phyloP scores from a whole-genome alignment of 2,888 invertebrate genomes.

The Malacosoma neustria region DNA sequence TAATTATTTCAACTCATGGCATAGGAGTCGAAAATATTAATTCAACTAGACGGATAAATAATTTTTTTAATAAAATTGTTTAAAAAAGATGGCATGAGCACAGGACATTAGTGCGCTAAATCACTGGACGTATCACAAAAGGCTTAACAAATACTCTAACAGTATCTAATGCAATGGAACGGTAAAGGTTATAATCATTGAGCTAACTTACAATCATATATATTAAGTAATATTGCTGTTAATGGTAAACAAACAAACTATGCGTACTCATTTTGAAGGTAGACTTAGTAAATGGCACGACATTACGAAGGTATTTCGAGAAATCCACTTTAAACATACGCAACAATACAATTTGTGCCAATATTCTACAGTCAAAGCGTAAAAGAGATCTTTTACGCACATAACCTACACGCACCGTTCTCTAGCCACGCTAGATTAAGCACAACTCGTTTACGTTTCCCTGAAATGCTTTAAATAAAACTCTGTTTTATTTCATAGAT shows the following conservation, averaged over 20 bases:
- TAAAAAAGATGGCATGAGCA: slow-evolving; percentile 23
- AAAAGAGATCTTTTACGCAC: slow-evolving; percentile 43
- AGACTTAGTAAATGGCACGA: slow-evolving; percentile 65
- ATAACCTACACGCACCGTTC: slow-evolving; percentile 43
- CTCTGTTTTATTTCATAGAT: slow-evolving; percentile 68
- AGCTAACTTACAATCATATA: slow-evolving; percentile 71
- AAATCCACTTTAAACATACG: no score
- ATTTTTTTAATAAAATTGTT: not conserved
- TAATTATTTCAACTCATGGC: slow-evolving; percentile 29
- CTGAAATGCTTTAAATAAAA: slow-evolving; percentile 72
- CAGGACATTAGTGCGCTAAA: slow-evolving; percentile 17
- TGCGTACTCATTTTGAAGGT: slow-evolving; percentile 46
- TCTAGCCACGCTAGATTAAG: slow-evolving; percentile 68
- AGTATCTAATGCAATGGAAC: slow-evolving; percentile 70
- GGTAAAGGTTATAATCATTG: slow-evolving; percentile 69
- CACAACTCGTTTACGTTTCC: slow-evolving; percentile 61
- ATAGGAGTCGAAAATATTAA: no score
- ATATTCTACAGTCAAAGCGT: slow-evolving; percentile 26
- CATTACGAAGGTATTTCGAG: slow-evolving; percentile 62
- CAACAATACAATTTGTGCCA: slow-evolving; percentile 45
- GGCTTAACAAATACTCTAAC: slow-evolving; percentile 60
- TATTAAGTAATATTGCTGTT: slow-evolving; percentile 72
- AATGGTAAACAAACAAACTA: slow-evolving; percentile 60
- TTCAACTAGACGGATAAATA: slow-evolving; percentile 9
- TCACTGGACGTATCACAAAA: slow-evolving; percentile 74